Percentiles rank a stretch among this genome's conserved stretches.
These are phyloP conservation scores for Stenchaetothrips biformis DNA, from an alignment of 2,888 invertebrate species.

Conservation along the genomic window DNA sequence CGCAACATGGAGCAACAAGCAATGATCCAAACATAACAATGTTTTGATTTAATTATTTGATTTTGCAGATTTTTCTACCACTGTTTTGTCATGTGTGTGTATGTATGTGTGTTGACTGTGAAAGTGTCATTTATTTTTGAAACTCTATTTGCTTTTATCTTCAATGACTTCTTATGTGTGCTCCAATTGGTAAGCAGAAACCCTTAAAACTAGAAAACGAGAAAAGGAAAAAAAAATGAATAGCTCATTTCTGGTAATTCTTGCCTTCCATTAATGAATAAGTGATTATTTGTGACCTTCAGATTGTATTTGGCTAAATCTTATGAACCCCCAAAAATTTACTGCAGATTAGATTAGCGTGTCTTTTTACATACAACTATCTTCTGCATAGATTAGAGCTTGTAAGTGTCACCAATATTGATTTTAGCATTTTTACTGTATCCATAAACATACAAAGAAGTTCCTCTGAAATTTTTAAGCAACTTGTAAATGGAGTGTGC, in stretches of 20 bases:
- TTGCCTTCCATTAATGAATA: slow-evolving; percentile 1
- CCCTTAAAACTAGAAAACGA: neutral
- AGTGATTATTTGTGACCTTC: neutral
- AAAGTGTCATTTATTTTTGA: neutral
- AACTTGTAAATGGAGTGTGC: too few species aligned
- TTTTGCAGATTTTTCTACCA: neutral
- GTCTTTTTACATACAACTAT: too few species aligned
- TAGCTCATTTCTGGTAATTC: neutral
- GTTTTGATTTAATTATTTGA: too few species aligned
- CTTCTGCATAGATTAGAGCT: too few species aligned
- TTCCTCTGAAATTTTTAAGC: too few species aligned
- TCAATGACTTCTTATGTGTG: neutral
- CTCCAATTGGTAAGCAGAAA: neutral
- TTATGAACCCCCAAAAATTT: neutral
- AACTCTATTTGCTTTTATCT: neutral
- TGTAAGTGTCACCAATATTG: too few species aligned
- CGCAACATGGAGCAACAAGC: too few species aligned
- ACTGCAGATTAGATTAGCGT: too few species aligned
- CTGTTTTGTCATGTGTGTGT: neutral
- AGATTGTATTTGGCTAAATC: neutral
- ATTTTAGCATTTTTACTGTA: too few species aligned
- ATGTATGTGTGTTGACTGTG: neutral
- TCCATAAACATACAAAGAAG: too few species aligned
- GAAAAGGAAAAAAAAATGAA: too few species aligned
- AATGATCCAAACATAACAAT: too few species aligned